Conservation (phyloP, 1,140 invertebrate species). For the Dolichoris vasculosae region DNA sequence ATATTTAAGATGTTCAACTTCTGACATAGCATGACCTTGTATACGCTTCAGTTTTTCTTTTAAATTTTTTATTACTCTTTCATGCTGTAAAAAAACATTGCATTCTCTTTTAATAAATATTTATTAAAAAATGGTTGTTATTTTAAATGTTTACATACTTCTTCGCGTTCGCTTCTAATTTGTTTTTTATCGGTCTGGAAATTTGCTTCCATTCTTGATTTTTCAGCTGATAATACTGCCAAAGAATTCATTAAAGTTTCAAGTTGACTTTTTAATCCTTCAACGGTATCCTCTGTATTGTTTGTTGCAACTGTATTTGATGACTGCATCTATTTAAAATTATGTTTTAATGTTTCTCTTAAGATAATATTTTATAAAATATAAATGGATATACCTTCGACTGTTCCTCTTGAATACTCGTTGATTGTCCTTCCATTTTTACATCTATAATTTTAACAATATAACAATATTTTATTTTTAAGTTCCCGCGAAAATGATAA, state of each 20-base stretch:
- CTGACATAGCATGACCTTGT: constrained; percentile 75
- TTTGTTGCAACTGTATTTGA: constrained; percentile 37
- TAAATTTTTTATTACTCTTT: constrained; percentile 79
- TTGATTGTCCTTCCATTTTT: constrained; percentile 1
- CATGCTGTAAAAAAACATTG: constrained; percentile 75
- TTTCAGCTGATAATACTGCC: constrained; percentile 86
- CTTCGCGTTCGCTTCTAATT: constrained; percentile 80
- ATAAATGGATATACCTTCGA: neutral
- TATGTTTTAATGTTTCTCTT: neutral
- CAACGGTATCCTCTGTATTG: constrained; percentile 61
- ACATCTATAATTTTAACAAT: constrained; percentile 25
- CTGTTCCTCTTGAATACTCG: constrained; percentile 3
- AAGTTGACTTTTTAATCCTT: constrained; percentile 76
- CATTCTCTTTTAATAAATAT: neutral
- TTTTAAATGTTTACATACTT: constrained; percentile 62
- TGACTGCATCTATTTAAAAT: constrained; percentile 5
- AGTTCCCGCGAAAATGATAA: neutral
- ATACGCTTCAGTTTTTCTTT: constrained; percentile 78
- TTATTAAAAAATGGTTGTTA: too few species aligned
- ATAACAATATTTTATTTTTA: neutral
- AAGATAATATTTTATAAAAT: neutral
- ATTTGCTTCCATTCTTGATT: constrained; percentile 87
- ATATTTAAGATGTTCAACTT: constrained; percentile 81
- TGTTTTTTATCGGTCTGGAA: constrained; percentile 87
- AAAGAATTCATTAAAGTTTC: constrained; percentile 83